Evolutionary conservation across 2,113 vertebrate genomes (phyloP).

Genomic region (Scomber colias): DNA sequence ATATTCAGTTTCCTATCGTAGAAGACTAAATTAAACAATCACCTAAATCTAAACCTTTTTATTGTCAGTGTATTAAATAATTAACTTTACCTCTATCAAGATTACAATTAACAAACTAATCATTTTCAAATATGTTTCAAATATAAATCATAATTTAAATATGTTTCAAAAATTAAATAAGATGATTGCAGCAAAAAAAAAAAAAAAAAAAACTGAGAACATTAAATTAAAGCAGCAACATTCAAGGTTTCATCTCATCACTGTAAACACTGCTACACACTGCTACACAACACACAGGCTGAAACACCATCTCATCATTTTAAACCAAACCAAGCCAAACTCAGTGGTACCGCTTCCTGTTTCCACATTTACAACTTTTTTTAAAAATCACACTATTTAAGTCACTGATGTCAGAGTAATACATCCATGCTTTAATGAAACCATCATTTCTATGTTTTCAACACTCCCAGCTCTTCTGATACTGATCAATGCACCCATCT

Average conservation of each 20-base stretch:
- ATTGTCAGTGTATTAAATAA: neutral
- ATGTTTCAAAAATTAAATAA: neutral
- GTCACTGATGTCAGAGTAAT: neutral
- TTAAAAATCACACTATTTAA: too few species aligned
- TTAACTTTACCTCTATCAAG: neutral
- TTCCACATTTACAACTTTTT: slow-evolving; percentile 5
- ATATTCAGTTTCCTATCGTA: too few species aligned
- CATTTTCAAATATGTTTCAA: too few species aligned
- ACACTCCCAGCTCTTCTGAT: neutral
- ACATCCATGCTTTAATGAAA: neutral
- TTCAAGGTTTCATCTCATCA: neutral
- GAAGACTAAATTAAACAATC: too few species aligned
- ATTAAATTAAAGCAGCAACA: neutral
- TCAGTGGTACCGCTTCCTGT: neutral
- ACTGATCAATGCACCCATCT: slow-evolving; percentile 12
- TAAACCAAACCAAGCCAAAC: neutral
- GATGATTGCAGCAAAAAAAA: neutral
- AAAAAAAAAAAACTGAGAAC: neutral
- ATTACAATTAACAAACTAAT: neutral
- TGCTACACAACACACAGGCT: neutral
- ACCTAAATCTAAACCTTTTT: neutral
- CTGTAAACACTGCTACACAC: neutral
- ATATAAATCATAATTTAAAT: too few species aligned
- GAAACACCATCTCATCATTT: neutral
- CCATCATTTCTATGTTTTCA: neutral